Evolutionary conservation across 1,140 invertebrate genomes (phyloP), one percentile per base, ranked within the genome.

Genomic region (Drusus annulatus): DNA sequence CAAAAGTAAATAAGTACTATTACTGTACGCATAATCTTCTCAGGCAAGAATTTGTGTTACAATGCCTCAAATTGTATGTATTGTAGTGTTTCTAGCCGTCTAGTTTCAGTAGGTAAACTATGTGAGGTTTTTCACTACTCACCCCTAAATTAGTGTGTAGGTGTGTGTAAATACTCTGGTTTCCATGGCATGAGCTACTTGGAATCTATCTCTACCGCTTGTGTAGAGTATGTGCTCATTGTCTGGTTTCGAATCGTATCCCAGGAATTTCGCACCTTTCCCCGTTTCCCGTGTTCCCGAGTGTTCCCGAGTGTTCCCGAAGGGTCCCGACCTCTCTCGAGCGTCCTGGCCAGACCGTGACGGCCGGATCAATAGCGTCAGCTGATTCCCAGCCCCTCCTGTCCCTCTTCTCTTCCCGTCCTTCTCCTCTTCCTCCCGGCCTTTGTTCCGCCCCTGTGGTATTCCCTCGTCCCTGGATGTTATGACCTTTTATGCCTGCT

Each of bases 311-410:
- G 19, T 23, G 15, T 17, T n/a, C 19, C 65, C 65, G 65, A 69
- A 7, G n/a, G 2, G n/a, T 51, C 68, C 17, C 68, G 45, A 51
- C 10, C n/a, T 36, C 52, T 51, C 68, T 2, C 68, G 45, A 51
- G 36, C n/a, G 65, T 71, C 68, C 68, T 71, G 68, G 68, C 68
- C 68, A 71, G 45, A 71, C 45, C 45, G 68, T 71, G 68, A 71
- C 68, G 36, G n/a, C 17, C 25, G 68, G 68, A 71, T 71, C 68
- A 71, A 71, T 71, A 71, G n/a, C 19, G 21, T 71, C 68, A 71
- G 68, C 68, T 71, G 68, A 51, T 71, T 51, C 45, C 19, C 50
- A 5, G 10, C 45, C 50, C 2, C n/a, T 19, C 13, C 21, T 8
- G 4, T 36, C 3, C 17, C 36, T 45, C n/a, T 69, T 45, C 31